Percentiles rank a stretch among this genome's conserved stretches.
Conservation (phyloP, 2,888 invertebrate species). For the Abrostola tripartita region DNA sequence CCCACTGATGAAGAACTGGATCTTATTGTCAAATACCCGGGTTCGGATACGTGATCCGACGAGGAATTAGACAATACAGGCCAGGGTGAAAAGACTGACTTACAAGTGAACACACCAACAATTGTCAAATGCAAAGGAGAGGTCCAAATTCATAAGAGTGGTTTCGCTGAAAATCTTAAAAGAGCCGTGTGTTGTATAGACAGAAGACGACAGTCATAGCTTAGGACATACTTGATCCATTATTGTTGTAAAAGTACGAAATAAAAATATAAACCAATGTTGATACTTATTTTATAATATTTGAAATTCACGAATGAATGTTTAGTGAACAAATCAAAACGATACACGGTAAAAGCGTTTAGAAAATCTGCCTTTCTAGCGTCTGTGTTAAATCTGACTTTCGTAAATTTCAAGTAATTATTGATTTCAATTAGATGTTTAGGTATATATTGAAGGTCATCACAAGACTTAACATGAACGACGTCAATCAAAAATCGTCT, state of each 20-base stretch:
- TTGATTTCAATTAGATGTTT: slow-evolving; percentile 24
- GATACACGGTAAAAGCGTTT: slow-evolving; percentile 1
- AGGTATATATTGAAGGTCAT: slow-evolving; percentile 28
- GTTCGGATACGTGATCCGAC: slow-evolving; percentile 87
- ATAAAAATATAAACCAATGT: slow-evolving; percentile 34
- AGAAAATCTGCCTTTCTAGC: background rate
- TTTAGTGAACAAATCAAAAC: slow-evolving; percentile 12
- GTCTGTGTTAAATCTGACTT: slow-evolving; percentile 3
- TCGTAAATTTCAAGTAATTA: slow-evolving; percentile 27
- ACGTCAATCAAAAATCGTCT: slow-evolving; percentile 67
- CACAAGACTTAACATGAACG: slow-evolving; percentile 50
- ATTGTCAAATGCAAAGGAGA: slow-evolving; percentile 70
- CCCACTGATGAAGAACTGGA: slow-evolving; percentile 83
- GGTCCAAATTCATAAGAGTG: slow-evolving; percentile 77
- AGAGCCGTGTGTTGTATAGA: slow-evolving; percentile 85
- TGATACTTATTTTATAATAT: slow-evolving; percentile 33
- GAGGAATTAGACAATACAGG: slow-evolving; percentile 69
- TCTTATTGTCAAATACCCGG: slow-evolving; percentile 83
- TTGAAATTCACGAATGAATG: slow-evolving; percentile 35
- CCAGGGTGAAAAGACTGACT: slow-evolving; percentile 77
- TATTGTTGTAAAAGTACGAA: slow-evolving; percentile 35
- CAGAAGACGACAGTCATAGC: slow-evolving; percentile 80
- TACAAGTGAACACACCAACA: slow-evolving; percentile 62
- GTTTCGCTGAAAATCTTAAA: slow-evolving; percentile 83
- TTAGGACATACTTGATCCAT: slow-evolving; percentile 38